Evolutionary conservation across 2,797 vertebrate genomes (phyloP).

Genomic region (Adrianichthys oophorus): DNA sequence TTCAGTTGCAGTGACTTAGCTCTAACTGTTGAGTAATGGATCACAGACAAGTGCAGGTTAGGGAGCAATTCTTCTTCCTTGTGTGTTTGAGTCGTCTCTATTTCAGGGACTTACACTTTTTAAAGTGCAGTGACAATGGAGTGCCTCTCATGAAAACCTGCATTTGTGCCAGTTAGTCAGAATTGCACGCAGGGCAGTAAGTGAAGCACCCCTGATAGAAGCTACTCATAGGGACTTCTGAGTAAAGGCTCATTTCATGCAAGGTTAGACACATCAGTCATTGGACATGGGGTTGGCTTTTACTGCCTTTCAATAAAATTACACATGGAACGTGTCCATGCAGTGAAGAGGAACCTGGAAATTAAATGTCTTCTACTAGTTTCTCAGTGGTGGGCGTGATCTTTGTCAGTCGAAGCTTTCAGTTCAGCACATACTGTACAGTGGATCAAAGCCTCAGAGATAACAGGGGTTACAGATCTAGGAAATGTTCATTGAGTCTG

Average conservation of each 20-base stretch:
- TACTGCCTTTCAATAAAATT: slow-evolving; percentile 72
- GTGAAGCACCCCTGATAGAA: slow-evolving; percentile 61
- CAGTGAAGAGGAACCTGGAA: slow-evolving; percentile 61
- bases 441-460: slow-evolving; percentile 45
- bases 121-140: slow-evolving; percentile 69
- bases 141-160: slow-evolving; percentile 71
- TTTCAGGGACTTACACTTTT: slow-evolving; percentile 56
- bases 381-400: slow-evolving; percentile 37
- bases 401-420: slow-evolving; percentile 32
- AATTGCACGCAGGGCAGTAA: slow-evolving; percentile 55
- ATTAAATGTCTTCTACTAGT: slow-evolving; percentile 57
- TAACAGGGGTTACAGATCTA: slow-evolving; percentile 48
- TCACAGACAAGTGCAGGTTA: slow-evolving; percentile 25
- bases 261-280: slow-evolving; percentile 82
- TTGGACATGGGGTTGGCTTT: slow-evolving; percentile 65
- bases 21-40: slow-evolving; percentile 23
- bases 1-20: slow-evolving; percentile 17
- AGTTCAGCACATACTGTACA: slow-evolving; percentile 34
- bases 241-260: slow-evolving; percentile 80
- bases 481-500: slow-evolving; percentile 45
- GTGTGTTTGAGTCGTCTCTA: slow-evolving; percentile 41
- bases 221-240: slow-evolving; percentile 56
- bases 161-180: slow-evolving; percentile 69
- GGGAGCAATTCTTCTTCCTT: slow-evolving; percentile 38
- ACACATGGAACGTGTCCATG: slow-evolving; percentile 64